Percentiles rank a stretch among this genome's conserved stretches.
Conservation (phyloP, 2,797 vertebrate species). For the Syndactyla subalaris region DNA sequence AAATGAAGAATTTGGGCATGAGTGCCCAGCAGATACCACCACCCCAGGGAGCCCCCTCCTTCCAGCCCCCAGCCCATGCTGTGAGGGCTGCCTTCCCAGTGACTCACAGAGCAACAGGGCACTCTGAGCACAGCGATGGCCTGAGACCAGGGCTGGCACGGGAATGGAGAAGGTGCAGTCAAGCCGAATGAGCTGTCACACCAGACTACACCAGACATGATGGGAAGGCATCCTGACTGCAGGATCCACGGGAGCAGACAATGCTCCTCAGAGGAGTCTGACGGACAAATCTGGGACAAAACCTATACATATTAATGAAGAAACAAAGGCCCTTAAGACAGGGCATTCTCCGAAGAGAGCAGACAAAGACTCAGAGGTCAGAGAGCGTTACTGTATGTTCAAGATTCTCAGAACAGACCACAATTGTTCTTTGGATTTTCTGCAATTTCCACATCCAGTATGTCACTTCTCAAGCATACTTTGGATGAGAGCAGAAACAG, state of each 20-base stretch:
- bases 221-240: not conserved
- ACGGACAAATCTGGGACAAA: conserved; percentile 63
- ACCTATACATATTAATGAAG: conserved; percentile 55
- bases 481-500: not conserved
- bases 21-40: not conserved
- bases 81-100: not conserved
- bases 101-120: not conserved
- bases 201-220: not conserved
- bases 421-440: not conserved
- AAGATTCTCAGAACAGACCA: not conserved
- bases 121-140: accelerated
- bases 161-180: not conserved
- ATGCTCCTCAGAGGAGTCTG: conserved; percentile 33
- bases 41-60: not conserved
- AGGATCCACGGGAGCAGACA: not conserved
- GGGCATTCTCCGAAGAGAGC: not conserved
- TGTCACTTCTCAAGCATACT: not conserved
- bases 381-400: not conserved
- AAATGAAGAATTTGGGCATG: not conserved
- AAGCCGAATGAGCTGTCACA: conserved; percentile 6
- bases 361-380: conserved; percentile 47
- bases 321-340: conserved; percentile 58
- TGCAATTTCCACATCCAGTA: not conserved
- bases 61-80: not conserved
- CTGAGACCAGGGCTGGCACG: accelerated